A percentile compares a stretch with the other conserved stretches of the same genome.
phyloP scores from a whole-genome alignment of 2,888 invertebrate genomes.

The Epinotia brunnichana region DNA sequence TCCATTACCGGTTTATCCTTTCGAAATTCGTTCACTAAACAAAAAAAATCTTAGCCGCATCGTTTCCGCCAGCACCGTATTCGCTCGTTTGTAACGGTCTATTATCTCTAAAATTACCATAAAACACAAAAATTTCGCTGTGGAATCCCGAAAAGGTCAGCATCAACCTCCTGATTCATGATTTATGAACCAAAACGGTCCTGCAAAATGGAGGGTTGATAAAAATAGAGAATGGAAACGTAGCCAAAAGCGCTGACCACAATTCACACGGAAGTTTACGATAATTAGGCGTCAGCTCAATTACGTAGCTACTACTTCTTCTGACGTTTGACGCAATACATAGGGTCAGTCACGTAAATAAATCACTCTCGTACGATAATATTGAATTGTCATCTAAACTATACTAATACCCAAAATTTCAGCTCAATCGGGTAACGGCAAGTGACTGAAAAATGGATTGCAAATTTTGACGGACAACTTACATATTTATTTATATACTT shows the following conservation, averaged over 20 bases:
- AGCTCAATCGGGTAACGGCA: no score
- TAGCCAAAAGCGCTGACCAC: neutral
- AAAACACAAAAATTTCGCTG: conserved; percentile 28
- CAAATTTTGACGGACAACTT: no score
- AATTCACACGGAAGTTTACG: conserved; percentile 12
- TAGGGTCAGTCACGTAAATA: neutral
- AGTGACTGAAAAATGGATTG: no score
- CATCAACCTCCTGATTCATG: conserved; percentile 34
- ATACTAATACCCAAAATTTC: no score
- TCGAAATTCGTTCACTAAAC: conserved; percentile 13
- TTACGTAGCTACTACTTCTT: conserved; percentile 3
- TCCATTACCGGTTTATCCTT: no score
- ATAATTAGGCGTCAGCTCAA: conserved; percentile 10
- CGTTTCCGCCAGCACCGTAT: conserved; percentile 21
- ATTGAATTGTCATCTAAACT: no score
- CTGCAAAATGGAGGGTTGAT: conserved; percentile 25
- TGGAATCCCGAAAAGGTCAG: conserved; percentile 33
- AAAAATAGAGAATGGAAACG: conserved; percentile 16
- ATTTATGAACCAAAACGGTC: conserved; percentile 32
- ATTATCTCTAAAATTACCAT: conserved; percentile 35
- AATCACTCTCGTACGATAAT: no score
- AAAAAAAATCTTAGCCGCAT: conserved; percentile 12
- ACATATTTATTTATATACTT: no score
- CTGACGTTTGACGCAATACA: conserved; percentile 15
- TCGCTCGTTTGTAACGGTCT: conserved; percentile 21